Percentiles rank a stretch among this genome's conserved stretches.
phyloP scores from a whole-genome alignment of 2,888 invertebrate species.

The Listrodromus nycthemerus region DNA sequence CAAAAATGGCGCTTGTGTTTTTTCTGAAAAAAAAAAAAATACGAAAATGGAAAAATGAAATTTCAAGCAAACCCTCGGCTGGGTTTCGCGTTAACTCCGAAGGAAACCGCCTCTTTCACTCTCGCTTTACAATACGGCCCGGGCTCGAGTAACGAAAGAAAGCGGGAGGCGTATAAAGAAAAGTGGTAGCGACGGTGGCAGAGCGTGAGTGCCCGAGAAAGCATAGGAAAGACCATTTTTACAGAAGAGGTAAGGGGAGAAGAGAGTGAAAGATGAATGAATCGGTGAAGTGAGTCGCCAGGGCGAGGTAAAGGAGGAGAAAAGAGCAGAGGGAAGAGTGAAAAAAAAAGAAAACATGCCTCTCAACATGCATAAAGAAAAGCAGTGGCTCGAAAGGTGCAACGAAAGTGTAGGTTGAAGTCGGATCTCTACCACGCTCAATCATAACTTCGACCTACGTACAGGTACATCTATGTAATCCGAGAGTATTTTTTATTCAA shows the following conservation, averaged over 20 bases:
- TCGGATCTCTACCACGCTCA: conserved; percentile 3
- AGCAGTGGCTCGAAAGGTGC: conserved; percentile 36
- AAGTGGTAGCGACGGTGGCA: conserved; percentile 51
- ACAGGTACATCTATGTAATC: neutral
- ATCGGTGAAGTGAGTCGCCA: conserved; percentile 33
- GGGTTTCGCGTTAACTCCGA: conserved; percentile 3
- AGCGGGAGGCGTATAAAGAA: conserved; percentile 44
- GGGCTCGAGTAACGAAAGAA: conserved; percentile 37
- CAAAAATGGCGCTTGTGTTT: neutral
- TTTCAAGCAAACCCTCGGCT: neutral
- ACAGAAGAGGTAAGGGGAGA: conserved; percentile 2
- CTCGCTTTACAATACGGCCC: neutral
- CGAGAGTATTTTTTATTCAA: neutral
- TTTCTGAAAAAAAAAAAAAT: neutral
- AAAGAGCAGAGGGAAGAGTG: conserved; percentile 36
- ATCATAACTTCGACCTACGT: neutral
- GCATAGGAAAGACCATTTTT: conserved; percentile 37
- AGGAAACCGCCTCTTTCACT: conserved; percentile 5
- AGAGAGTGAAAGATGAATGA: conserved; percentile 44
- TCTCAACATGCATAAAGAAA: conserved; percentile 34
- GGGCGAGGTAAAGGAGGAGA: conserved; percentile 29
- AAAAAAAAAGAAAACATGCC: conserved; percentile 48
- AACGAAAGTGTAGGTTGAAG: conserved; percentile 17
- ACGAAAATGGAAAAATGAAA: neutral
- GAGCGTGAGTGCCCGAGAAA: conserved; percentile 30